A percentile compares a stretch with the other conserved stretches of the same genome.
These are phyloP conservation scores for Heliothis subflexa DNA, from an alignment of 1,140 invertebrate species.

Conservation along the genomic window DNA sequence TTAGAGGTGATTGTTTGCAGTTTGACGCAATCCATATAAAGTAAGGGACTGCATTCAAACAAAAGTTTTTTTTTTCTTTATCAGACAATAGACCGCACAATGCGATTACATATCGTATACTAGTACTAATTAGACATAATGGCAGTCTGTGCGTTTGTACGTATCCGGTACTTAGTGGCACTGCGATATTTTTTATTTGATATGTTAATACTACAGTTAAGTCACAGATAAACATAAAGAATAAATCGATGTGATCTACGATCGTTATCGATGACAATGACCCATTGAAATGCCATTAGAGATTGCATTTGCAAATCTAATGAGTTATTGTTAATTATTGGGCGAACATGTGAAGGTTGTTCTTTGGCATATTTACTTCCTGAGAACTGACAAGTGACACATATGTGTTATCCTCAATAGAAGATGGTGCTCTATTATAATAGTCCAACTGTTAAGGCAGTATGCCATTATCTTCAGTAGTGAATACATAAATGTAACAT, in stretches of 20 bases:
- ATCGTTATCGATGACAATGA: conserved; percentile 24
- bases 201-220: conserved; percentile 27
- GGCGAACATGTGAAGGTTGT: conserved; percentile 3
- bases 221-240: background rate
- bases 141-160: background rate
- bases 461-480: no score
- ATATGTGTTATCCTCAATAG: background rate
- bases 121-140: conserved; percentile 59
- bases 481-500: no score
- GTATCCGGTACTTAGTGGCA: conserved; percentile 41
- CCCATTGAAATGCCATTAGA: conserved; percentile 12
- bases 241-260: conserved; percentile 16
- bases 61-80: conserved; percentile 16
- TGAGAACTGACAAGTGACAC: no score
- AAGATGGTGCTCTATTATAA: no score
- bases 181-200: conserved; percentile 47
- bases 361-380: no score
- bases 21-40: background rate
- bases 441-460: no score
- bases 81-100: conserved; percentile 51
- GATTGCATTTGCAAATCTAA: conserved; percentile 15
- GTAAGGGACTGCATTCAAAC: background rate
- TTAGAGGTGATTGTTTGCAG: background rate
- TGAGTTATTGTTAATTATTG: conserved; percentile 3
- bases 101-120: conserved; percentile 58